Percentiles rank a stretch among this genome's conserved stretches.
Conservation (phyloP, 2,888 invertebrate genomes). For the Drosophila nr. medialis region DNA sequence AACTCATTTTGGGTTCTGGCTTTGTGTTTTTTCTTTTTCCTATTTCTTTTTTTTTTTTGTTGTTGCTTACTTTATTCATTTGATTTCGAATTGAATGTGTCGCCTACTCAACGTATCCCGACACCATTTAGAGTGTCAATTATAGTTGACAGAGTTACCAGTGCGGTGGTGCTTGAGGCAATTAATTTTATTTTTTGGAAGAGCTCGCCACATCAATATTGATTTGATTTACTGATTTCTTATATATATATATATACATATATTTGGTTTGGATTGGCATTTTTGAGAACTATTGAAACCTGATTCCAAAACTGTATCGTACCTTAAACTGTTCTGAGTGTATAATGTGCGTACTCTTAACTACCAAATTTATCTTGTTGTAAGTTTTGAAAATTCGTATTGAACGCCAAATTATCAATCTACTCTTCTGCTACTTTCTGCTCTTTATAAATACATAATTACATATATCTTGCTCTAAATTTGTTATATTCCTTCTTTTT, state of each 20-base stretch:
- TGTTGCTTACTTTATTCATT: conserved; percentile 31
- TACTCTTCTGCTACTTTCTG: conserved; percentile 68
- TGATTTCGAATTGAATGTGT: conserved; percentile 34
- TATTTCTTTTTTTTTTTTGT: conserved; percentile 16
- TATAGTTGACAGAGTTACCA: conserved; percentile 31
- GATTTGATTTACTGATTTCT: conserved; percentile 33
- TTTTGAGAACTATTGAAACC: conserved; percentile 73
- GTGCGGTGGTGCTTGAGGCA: conserved; percentile 37
- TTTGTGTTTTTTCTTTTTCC: conserved; percentile 50
- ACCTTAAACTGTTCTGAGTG: conserved; percentile 73
- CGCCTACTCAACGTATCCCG: conserved; percentile 43
- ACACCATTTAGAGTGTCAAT: conserved; percentile 33
- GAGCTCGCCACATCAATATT: conserved; percentile 55
- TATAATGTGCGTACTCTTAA: conserved; percentile 75
- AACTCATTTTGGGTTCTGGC: conserved; percentile 51
- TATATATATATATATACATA: neutral
- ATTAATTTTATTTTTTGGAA: conserved; percentile 29
- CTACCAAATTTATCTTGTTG: conserved; percentile 71
- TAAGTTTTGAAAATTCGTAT: conserved; percentile 66
- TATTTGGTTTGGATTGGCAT: conserved; percentile 68
- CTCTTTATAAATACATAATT: conserved; percentile 58
- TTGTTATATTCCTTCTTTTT: conserved; percentile 14
- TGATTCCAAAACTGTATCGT: conserved; percentile 66
- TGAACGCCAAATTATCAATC: conserved; percentile 74
- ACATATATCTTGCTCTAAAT: conserved; percentile 45